phyloP scores from a whole-genome alignment of 2,797 vertebrate genomes.

The Crenichthys baileyi region DNA sequence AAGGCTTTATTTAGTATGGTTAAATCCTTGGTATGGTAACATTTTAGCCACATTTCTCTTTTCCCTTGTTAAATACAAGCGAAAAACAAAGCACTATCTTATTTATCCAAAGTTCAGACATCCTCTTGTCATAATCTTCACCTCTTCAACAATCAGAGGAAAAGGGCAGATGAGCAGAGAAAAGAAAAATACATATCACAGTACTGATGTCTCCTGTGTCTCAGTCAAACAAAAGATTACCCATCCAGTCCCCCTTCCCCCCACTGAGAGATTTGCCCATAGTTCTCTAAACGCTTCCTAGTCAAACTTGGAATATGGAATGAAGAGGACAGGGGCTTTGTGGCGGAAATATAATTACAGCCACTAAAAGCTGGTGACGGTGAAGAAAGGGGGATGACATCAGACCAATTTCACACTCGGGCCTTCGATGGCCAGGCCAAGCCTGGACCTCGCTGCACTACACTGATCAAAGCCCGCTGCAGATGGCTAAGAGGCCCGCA shows the following conservation, averaged over 20 bases:
- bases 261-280: constrained; percentile 86
- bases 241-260: constrained; percentile 84
- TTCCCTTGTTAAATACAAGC: neutral
- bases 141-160: constrained; percentile 63
- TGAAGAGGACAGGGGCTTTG: constrained; percentile 90
- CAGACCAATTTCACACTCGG: constrained; percentile 98
- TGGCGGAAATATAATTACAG: constrained; percentile 99
- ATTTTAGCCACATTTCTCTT: constrained; percentile 2
- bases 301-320: constrained; percentile 97
- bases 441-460: constrained; percentile 89
- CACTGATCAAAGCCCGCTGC: constrained; percentile 96
- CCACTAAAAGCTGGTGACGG: constrained; percentile 90
- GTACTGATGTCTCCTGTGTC: constrained; percentile 75
- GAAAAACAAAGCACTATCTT: constrained; percentile 12
- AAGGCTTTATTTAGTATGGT: neutral
- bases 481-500: constrained; percentile 84
- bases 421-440: constrained; percentile 90
- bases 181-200: constrained; percentile 75
- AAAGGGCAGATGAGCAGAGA: constrained; percentile 72
- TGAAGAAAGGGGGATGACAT: constrained; percentile 97
- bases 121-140: constrained; percentile 60
- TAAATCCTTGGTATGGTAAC: neutral
- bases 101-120: constrained; percentile 45
- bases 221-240: constrained; percentile 69
- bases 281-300: constrained; percentile 91